Base-by-base conservation (phyloP, 2,113 vertebrate species). In the Tragelaphus buxtoni region DNA sequence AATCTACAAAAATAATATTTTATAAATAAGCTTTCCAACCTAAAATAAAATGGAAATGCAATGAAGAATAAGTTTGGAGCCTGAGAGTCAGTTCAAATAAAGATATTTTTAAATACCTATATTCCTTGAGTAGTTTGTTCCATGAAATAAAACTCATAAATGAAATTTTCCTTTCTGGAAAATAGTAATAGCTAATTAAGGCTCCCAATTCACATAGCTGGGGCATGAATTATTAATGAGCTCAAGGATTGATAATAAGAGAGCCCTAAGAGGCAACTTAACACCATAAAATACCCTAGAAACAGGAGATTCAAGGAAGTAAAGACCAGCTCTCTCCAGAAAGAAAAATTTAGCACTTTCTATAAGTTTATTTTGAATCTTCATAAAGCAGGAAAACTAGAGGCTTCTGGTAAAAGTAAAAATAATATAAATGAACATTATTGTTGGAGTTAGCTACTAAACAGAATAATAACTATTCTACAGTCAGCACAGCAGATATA, bases 111-210 rank as follows among this genome's bases (percentile, higher is more conserved):
- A 93, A 92, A 84, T 95, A 76, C 30, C 79, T 42, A 26, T 14
- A 63, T 94, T 77, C 6, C 53, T 95, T 90, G 79, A 94, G 58
- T 28, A 76, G 16, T 63, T 84, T 92, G 77, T 79, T 93, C 28
- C 42, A 47, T 47, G 42, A 91, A 91, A 91, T 84, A 88, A 84
- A 28, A 83, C 24, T 88, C 89, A 61, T 77, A 95, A 94, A 45
- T 81, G 77, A 91, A 96, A 86, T 24, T 47, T 18, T 91, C 30
- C 94, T 94, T 93, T 61, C 79, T 93, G 56, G 69, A 88, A 94
- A 97, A 95, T 85, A 96, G 61, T 95, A 96, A 96, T 94, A 96
- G 89, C 95, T 95, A 91, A 94, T 95, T 97, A 97, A 96, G 96
- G 51, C 45, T 93, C 91, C 89, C 69, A 94, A 79, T 82, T 97